Conservation (phyloP, 2,888 invertebrate species). For the Microctonus brassicae region DNA sequence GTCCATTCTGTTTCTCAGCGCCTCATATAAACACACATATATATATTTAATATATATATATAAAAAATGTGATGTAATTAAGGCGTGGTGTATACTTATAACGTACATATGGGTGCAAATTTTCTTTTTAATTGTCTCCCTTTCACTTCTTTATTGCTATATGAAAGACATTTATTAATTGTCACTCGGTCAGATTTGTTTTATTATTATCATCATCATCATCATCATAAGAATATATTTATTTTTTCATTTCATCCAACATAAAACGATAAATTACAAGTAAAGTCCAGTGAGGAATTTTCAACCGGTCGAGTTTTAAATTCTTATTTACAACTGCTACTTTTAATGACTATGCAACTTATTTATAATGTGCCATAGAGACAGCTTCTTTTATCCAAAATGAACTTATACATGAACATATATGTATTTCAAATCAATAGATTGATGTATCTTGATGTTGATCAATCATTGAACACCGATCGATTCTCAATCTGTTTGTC, state of each 20-base stretch:
- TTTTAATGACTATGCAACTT: neutral
- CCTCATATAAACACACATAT: neutral
- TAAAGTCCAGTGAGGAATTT: neutral
- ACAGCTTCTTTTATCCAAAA: neutral
- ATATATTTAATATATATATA: conserved; percentile 7
- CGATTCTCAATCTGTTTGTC: neutral
- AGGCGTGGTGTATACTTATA: conserved; percentile 27
- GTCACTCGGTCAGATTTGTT: neutral
- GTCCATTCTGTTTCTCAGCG: conserved; percentile 23
- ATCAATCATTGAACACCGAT: neutral
- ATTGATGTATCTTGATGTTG: conserved; percentile 3
- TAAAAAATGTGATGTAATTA: conserved; percentile 35
- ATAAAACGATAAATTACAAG: neutral
- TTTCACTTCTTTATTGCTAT: conserved; percentile 34
- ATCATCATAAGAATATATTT: neutral
- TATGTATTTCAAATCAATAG: neutral
- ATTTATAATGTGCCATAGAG: neutral
- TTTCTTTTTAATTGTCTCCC: conserved; percentile 37
- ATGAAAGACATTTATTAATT: conserved; percentile 35
- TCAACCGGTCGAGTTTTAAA: neutral
- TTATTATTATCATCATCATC: too few species aligned
- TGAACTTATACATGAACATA: neutral
- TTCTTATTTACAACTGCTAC: neutral
- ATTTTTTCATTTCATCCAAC: neutral
- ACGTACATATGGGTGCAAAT: neutral